Base-by-base conservation (phyloP, 2,113 vertebrate species). In the Lipophrys pholis region DNA sequence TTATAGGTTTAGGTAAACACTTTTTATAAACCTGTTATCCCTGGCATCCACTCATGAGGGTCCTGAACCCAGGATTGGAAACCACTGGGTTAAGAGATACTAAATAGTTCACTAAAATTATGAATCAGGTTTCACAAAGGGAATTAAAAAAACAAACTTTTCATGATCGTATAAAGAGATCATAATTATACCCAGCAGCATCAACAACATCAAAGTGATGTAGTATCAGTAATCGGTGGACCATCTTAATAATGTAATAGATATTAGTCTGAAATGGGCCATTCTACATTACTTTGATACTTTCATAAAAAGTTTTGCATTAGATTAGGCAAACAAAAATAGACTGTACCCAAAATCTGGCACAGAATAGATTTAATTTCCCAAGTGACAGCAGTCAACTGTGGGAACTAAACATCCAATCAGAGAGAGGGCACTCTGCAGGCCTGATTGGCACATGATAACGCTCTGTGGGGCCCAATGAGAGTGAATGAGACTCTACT, bases 171-270 rank as follows among this genome's bases (percentile, higher is more conserved):
- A 11, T 21, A 10, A 64, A 64, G 15, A 14, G 41, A 51, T 41
- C 36, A 16, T 49, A 62, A 36, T 62, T 49, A 43, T 50, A 14
- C 35, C 45, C 30, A 38, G 49, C 48, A 39, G 38, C 49, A 64
- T 48, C 62, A 10, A 38, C 62, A 52, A 11, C 48, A 51, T 2
- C 15, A 48, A 14, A 48, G 11, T 48, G 11, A 48, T 48, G 5
- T 5, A 48, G 14, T 11, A 48, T 45, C 43, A 12, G 11, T 14
- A 12, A 45, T 12, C 14, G 43, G 11, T 3, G 43, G 43, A 8
- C 43, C 21, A 30, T 30, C 21, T 30, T 30, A 11, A 45, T 45
- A 45, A 45, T 45, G 11, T 12, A 11, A 45, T 12, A 45, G 43
- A 12, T 12, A 12, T 45, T 6, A 11, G 11, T 45, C 43, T 45